Base-by-base conservation (phyloP, 2,113 vertebrate species). In the Willisornis vidua region DNA sequence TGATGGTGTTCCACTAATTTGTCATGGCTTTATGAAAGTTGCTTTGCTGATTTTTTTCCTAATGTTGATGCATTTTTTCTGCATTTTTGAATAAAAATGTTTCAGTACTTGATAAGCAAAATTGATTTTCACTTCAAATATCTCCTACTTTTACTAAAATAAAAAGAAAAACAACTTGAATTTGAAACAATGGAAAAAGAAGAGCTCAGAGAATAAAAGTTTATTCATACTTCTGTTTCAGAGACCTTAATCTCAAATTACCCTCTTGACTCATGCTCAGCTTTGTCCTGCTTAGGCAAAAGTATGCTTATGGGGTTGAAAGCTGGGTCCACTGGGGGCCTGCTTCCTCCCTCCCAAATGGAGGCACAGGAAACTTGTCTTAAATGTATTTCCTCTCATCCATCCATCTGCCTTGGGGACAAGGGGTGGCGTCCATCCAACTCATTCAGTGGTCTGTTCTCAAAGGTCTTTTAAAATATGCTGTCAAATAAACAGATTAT, bases 401-500 rank as follows among this genome's bases (percentile, higher is more conserved):
- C 62, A 83, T 88, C 79, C 89, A 88, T 87, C 77, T 94, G 57
- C 45, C 48, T 67, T 12, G 20, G 73, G 81, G 35, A 91, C 74
- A 96, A 94, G 52, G 35, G 66, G 87, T 89, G 90, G 92, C 87
- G 49, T 95, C 70, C 66, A 78, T 93, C 90, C 94, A 97, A 72
- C 29, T 92, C 80, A 61, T 65, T 83, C 79, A 72, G 73, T 35
- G 82, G 84, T 86, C 52, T 94, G 52, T 48, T 93, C 85, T 94
- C 83, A 63, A 94, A 80, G 68, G 75, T 88, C 82, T 93, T 88
- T 91, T 90, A 90, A 94, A 96, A 86, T 83, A 88, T 26, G 41
- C 79, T 93, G 90, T 93, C 85, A 86, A 96, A 96, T 94, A 94
- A 94, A 83, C 51, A 93, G 67, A 90, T 94, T 87, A 70, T 95